Conservation (phyloP, 2,797 vertebrate species). For the Molossus molossus region DNA sequence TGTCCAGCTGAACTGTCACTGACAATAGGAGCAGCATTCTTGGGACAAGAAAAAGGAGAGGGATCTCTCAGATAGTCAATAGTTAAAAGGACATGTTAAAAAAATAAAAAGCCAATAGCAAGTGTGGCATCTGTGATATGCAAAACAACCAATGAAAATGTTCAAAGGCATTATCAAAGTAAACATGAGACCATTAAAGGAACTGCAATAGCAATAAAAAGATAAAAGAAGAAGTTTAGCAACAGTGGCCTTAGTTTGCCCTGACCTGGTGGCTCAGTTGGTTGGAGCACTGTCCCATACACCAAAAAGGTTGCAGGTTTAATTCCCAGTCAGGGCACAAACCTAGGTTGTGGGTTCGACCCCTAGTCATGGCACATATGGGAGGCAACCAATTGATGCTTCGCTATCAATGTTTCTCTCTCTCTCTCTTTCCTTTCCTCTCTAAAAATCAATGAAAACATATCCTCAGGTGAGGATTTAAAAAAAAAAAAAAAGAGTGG, state of each 20-base stretch:
- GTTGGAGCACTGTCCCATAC: not conserved
- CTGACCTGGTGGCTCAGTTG: not conserved
- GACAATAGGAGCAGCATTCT: slow-evolving; percentile 71
- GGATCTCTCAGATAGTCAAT: slow-evolving; percentile 17
- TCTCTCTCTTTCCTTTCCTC: not conserved
- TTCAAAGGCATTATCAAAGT: not conserved
- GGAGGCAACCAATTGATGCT: not conserved
- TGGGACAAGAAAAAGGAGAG: fast-evolving
- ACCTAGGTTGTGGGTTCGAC: too few relatives aligned
- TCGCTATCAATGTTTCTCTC: not conserved
- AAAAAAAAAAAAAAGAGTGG: not conserved
- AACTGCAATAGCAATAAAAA: not conserved
- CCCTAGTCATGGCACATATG: not conserved
- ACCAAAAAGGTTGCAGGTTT: not conserved
- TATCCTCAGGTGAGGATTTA: not conserved
- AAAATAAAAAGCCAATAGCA: slow-evolving; percentile 54
- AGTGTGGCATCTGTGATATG: slow-evolving; percentile 29
- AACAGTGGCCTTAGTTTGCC: not conserved
- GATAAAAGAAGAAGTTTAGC: not conserved
- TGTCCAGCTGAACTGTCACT: slow-evolving; percentile 72
- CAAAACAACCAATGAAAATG: slow-evolving; percentile 10
- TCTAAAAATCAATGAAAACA: not conserved
- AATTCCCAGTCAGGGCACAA: not conserved
- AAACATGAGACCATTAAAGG: not conserved
- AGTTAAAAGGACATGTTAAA: slow-evolving; percentile 50